phyloP scores from a whole-genome alignment of 2,888 invertebrate species.

The Polia nebulosa region DNA sequence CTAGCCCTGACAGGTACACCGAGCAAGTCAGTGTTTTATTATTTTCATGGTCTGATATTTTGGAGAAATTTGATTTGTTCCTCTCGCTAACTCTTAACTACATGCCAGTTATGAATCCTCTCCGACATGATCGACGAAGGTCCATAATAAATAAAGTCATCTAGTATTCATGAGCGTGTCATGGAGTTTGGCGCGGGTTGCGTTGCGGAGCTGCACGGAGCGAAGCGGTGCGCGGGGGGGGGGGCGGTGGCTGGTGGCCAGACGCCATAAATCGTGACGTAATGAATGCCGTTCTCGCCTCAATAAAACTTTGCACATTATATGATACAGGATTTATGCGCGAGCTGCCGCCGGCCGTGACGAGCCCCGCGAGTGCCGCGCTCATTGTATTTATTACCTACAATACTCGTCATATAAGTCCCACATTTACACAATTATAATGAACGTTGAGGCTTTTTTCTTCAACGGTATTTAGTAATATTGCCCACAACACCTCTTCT shows the following conservation, averaged over 20 bases:
- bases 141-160: constrained; percentile 56
- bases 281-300: constrained; percentile 80
- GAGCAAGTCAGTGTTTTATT: neutral
- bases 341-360: constrained; percentile 41
- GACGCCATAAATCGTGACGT: constrained; percentile 72
- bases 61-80: neutral
- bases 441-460: too few relatives aligned
- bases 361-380: neutral
- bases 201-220: neutral
- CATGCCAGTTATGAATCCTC: constrained; percentile 26
- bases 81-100: neutral
- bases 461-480: too few relatives aligned
- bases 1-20: neutral
- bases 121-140: constrained; percentile 45
- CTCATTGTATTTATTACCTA: neutral
- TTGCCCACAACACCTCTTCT: too few relatives aligned
- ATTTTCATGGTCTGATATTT: neutral
- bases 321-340: constrained; percentile 73
- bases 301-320: constrained; percentile 78
- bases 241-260: constrained; percentile 28
- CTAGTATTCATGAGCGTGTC: constrained; percentile 65
- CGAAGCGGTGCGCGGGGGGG: neutral
- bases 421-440: too few relatives aligned
- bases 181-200: constrained; percentile 30
- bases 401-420: too few relatives aligned